These are phyloP conservation scores for Andinoacara biseriatus DNA, from an alignment of 2,113 vertebrate species.

Conservation along the genomic window DNA sequence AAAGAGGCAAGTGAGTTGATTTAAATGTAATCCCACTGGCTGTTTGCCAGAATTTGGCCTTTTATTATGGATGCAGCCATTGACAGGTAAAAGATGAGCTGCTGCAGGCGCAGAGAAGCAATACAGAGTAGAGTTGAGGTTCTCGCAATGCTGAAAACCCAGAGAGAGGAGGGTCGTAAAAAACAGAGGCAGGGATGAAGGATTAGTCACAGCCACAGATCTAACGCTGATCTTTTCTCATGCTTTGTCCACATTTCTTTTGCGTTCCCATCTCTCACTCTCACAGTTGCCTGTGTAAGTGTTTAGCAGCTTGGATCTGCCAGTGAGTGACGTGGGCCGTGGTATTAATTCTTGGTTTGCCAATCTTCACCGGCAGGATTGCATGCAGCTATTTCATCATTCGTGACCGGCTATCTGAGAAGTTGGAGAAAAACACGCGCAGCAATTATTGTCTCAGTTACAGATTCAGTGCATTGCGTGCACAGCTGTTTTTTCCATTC, in stretches of 20 bases:
- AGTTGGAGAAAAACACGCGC: slow-evolving; percentile 33
- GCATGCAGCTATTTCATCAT: slow-evolving; percentile 48
- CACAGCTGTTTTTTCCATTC: slow-evolving; percentile 63
- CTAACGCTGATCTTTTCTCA: slow-evolving; percentile 68
- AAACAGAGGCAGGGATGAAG: slow-evolving; percentile 65
- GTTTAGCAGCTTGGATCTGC: slow-evolving; percentile 63
- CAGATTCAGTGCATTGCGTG: slow-evolving; percentile 15
- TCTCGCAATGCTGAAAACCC: slow-evolving; percentile 47
- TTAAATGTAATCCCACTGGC: slow-evolving; percentile 3
- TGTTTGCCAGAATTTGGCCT: slow-evolving; percentile 24
- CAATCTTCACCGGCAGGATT: slow-evolving; percentile 48
- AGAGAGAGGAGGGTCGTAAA: slow-evolving; percentile 43
- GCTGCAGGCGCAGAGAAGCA: slow-evolving; percentile 40
- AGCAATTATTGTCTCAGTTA: slow-evolving; percentile 28
- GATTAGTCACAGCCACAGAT: slow-evolving; percentile 78
- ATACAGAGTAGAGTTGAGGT: slow-evolving; percentile 38
- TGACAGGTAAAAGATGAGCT: slow-evolving; percentile 41
- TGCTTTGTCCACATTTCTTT: slow-evolving; percentile 69
- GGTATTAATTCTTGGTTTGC: slow-evolving; percentile 64
- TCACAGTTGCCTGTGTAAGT: slow-evolving; percentile 66
- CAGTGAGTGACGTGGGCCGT: slow-evolving; percentile 64
- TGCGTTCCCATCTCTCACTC: slow-evolving; percentile 47
- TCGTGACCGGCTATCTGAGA: slow-evolving; percentile 27
- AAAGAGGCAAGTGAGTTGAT: slow-evolving; percentile 4
- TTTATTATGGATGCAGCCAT: slow-evolving; percentile 37